phyloP scores from a whole-genome alignment of 2,113 vertebrate genomes.

The Sialia sialis region DNA sequence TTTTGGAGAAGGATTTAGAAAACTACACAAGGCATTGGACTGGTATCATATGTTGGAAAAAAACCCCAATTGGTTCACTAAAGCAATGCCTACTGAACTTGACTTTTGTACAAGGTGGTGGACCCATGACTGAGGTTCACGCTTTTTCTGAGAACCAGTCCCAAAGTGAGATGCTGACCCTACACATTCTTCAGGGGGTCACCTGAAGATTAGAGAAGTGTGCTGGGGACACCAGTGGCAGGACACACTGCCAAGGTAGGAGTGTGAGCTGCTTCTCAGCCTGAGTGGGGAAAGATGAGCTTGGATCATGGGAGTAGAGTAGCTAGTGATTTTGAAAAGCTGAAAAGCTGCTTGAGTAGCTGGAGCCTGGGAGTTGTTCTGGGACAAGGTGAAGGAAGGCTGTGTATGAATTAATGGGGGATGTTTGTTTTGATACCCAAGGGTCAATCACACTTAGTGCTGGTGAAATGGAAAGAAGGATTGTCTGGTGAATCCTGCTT shows the following conservation, averaged over 20 bases:
- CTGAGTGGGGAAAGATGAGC: background rate
- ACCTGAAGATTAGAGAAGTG: background rate
- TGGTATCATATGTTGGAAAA: background rate
- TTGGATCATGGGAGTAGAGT: background rate
- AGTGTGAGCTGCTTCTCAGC: background rate
- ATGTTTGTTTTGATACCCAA: background rate
- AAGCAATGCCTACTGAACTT: background rate
- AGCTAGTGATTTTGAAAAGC: background rate
- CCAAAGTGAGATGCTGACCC: background rate
- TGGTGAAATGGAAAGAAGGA: background rate
- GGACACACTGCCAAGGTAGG: background rate
- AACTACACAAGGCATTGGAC: background rate
- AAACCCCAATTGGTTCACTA: background rate
- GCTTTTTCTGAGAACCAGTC: background rate
- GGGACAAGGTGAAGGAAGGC: background rate
- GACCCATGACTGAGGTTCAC: background rate
- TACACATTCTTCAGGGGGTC: background rate
- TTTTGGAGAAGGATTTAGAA: background rate
- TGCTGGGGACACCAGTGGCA: background rate
- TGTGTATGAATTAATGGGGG: background rate
- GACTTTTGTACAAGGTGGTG: no score
- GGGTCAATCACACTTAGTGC: background rate
- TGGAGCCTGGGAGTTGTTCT: background rate
- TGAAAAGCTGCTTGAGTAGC: background rate
- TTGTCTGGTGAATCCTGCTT: background rate